These are phyloP conservation scores for Apeltes quadracus DNA, from an alignment of 2,113 vertebrate species.

Conservation along the genomic window DNA sequence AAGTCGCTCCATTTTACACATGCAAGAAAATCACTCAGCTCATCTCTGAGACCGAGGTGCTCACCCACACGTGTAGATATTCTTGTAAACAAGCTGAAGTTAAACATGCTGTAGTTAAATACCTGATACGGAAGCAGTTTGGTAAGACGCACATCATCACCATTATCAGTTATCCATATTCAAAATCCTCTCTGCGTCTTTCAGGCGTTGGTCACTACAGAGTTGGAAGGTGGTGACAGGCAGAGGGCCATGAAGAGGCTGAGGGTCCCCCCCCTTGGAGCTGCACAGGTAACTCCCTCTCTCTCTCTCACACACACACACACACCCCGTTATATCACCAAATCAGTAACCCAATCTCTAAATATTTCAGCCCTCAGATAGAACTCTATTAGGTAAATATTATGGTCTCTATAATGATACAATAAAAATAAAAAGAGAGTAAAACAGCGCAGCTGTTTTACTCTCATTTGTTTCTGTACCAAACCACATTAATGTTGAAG, in stretches of 20 bases:
- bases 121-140: background rate
- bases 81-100: background rate
- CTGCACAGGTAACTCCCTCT: slow-evolving; percentile 88
- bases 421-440: too few species aligned
- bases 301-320: background rate
- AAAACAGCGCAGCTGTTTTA: too few species aligned
- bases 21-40: slow-evolving; percentile 99
- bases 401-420: too few species aligned
- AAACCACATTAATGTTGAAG: background rate
- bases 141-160: background rate
- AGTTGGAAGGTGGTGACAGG: slow-evolving; percentile 95
- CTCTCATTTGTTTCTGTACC: background rate
- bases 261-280: slow-evolving; percentile 95
- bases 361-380: too few species aligned
- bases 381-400: too few species aligned
- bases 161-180: background rate
- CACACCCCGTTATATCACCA: background rate
- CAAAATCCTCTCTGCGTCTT: slow-evolving; percentile 13
- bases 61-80: background rate
- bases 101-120: background rate
- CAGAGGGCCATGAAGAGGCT: slow-evolving; percentile 99
- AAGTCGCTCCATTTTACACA: slow-evolving; percentile 97
- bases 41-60: slow-evolving; percentile 97
- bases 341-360: too few species aligned
- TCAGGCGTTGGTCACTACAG: slow-evolving; percentile 93